Percentiles rank a stretch among this genome's conserved stretches.
These are phyloP conservation scores for Acronicta psi DNA, from an alignment of 2,888 invertebrate genomes.

Conservation along the genomic window DNA sequence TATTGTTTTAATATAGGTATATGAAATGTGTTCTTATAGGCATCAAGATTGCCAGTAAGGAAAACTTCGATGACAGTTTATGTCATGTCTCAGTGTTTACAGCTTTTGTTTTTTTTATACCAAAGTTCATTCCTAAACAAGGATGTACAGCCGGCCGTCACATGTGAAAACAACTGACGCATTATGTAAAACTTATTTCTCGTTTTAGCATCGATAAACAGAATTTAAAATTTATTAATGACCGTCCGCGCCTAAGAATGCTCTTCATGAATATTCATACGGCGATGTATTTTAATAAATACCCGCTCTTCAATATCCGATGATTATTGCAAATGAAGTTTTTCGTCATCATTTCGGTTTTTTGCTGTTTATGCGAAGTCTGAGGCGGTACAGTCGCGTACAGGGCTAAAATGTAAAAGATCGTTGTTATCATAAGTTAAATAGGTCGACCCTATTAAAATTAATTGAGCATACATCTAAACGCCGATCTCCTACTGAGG, in stretches of 20 bases:
- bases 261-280: conserved; percentile 65
- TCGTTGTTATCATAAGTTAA: too few species aligned
- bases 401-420: too few species aligned
- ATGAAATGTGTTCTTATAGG: too few species aligned
- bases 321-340: conserved; percentile 46
- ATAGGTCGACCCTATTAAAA: too few species aligned
- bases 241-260: conserved; percentile 53
- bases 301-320: conserved; percentile 29
- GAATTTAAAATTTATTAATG: conserved; percentile 52
- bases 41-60: background rate
- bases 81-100: background rate
- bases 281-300: conserved; percentile 40
- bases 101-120: conserved; percentile 14
- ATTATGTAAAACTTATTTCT: conserved; percentile 33
- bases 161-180: conserved; percentile 13
- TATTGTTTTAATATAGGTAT: too few species aligned
- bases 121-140: conserved; percentile 21
- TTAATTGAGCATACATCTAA: too few species aligned
- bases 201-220: conserved; percentile 42
- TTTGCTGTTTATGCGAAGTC: conserved; percentile 22
- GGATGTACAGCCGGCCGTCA: conserved; percentile 4
- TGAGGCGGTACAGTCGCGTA: conserved; percentile 25
- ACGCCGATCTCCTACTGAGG: too few species aligned
- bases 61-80: conserved; percentile 1
- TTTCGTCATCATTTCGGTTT: conserved; percentile 37